phyloP scores from a whole-genome alignment of 2,888 invertebrate species.

The Lasiommata megera region DNA sequence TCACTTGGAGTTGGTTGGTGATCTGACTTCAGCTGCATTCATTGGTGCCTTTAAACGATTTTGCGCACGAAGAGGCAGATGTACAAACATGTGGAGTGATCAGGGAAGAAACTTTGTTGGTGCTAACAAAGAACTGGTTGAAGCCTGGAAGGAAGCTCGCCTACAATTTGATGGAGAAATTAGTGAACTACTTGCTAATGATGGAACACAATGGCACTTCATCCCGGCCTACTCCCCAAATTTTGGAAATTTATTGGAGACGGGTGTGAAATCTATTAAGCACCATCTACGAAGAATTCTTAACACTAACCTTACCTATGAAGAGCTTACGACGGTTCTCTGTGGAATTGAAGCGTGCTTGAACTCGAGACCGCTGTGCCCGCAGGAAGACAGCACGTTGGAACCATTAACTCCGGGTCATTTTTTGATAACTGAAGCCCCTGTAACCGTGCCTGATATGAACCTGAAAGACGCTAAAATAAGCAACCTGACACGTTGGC shows the following conservation, averaged over 20 bases:
- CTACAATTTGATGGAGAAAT: background rate
- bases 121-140: slow-evolving; percentile 22
- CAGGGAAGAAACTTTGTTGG: slow-evolving; percentile 35
- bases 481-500: slow-evolving; percentile 25
- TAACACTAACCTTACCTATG: slow-evolving; percentile 26
- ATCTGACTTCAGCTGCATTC: slow-evolving; percentile 27
- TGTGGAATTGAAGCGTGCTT: slow-evolving; percentile 30
- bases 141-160: slow-evolving; percentile 4
- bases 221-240: slow-evolving; percentile 5
- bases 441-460: slow-evolving; percentile 4
- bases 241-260: slow-evolving; percentile 10
- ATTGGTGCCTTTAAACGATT: slow-evolving; percentile 33
- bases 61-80: slow-evolving; percentile 32
- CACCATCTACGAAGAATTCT: slow-evolving; percentile 1
- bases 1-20: slow-evolving; percentile 26
- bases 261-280: slow-evolving; percentile 1
- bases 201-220: slow-evolving; percentile 14
- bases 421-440: slow-evolving; percentile 21
- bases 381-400: slow-evolving; percentile 4
- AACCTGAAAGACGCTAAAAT: slow-evolving; percentile 10
- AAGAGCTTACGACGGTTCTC: slow-evolving; percentile 29
- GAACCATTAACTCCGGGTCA: slow-evolving; percentile 19
- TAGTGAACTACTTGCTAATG: slow-evolving; percentile 11
- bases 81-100: slow-evolving; percentile 33
- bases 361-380: slow-evolving; percentile 27